phyloP scores from a whole-genome alignment of 2,797 vertebrate genomes.

The Argentina silus region DNA sequence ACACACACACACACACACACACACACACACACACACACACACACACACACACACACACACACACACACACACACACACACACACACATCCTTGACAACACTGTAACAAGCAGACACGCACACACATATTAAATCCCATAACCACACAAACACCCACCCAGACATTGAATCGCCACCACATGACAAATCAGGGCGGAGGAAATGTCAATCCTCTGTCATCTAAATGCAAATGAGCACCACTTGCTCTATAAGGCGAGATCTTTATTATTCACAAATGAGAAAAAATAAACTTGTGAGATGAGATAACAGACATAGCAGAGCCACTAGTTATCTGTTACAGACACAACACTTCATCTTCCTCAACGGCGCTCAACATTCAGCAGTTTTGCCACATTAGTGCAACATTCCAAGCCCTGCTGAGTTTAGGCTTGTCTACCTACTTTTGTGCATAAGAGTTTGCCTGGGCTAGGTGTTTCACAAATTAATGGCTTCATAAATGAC shows the following conservation, averaged over 20 bases:
- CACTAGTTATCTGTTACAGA: constrained; percentile 44
- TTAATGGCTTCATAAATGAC: too few relatives aligned
- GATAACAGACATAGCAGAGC: constrained; percentile 28
- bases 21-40: constrained; percentile 13
- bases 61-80: constrained; percentile 32
- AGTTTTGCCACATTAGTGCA: too few relatives aligned
- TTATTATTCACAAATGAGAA: constrained; percentile 13
- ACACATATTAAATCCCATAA: not conserved
- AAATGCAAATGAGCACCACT: constrained; percentile 63
- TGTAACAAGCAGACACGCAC: constrained; percentile 8
- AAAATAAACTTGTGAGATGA: constrained; percentile 42
- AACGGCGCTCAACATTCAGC: constrained; percentile 21
- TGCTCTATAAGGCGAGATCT: not conserved
- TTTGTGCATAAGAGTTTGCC: too few relatives aligned
- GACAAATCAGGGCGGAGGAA: constrained; percentile 42
- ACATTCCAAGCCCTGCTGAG: too few relatives aligned
- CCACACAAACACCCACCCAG: constrained; percentile 9
- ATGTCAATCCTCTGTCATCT: constrained; percentile 51
- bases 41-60: too few relatives aligned
- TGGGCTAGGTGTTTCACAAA: too few relatives aligned
- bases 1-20: constrained; percentile 41
- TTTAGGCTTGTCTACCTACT: too few relatives aligned
- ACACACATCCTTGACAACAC: too few relatives aligned
- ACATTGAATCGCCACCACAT: constrained; percentile 30
- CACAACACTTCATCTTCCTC: constrained; percentile 34